Conservation (phyloP, 2,797 vertebrate species). For the Knipowitschia caucasica region DNA sequence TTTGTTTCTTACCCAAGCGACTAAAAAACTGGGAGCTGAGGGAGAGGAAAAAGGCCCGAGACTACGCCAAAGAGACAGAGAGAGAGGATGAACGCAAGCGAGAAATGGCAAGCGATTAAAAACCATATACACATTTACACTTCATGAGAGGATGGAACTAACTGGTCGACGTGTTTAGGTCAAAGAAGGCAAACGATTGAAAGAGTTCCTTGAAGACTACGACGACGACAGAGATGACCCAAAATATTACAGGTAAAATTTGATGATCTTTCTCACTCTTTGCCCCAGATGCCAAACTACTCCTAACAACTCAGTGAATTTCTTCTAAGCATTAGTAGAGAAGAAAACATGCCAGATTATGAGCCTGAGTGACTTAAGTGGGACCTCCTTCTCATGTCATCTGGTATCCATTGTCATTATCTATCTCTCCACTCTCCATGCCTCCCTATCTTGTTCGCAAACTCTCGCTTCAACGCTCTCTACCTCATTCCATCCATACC, state of each 20-base stretch:
- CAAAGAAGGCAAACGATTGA: conserved; percentile 96
- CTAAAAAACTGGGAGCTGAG: conserved; percentile 98
- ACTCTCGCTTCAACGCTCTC: too few species aligned
- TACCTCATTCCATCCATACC: too few species aligned
- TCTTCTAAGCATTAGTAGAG: too few species aligned
- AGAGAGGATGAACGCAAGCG: conserved; percentile 92
- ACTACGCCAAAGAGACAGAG: conserved; percentile 92
- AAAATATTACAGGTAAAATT: conserved; percentile 91
- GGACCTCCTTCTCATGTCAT: too few species aligned
- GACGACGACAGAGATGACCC: conserved; percentile 97
- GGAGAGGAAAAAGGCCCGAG: conserved; percentile 94
- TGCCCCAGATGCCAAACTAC: not conserved
- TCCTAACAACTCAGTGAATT: too few species aligned
- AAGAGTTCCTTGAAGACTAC: conserved; percentile 98
- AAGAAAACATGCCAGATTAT: too few species aligned
- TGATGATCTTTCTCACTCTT: not conserved
- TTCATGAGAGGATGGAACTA: not conserved
- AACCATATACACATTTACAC: not conserved
- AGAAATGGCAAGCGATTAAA: conserved; percentile 86
- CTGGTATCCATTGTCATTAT: too few species aligned
- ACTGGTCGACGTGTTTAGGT: conserved; percentile 65
- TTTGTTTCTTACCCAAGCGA: conserved; percentile 74
- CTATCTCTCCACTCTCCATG: too few species aligned
- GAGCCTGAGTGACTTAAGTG: too few species aligned
- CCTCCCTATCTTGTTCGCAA: too few species aligned